Evolutionary conservation across 2,888 invertebrate genomes (phyloP).

Genomic region (Sminthurides aquaticus): DNA sequence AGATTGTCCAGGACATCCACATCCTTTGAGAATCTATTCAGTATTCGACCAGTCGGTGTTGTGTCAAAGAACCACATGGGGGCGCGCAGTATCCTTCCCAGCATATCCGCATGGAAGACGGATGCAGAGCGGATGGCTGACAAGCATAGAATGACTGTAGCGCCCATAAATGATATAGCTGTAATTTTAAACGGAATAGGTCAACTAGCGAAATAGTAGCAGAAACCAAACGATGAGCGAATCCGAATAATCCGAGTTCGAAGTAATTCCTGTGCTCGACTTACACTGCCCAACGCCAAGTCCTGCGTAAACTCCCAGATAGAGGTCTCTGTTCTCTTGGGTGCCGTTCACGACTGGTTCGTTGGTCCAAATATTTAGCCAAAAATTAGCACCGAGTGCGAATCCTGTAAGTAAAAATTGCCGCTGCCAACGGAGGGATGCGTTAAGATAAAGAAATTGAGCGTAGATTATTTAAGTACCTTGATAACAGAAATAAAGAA

Average conservation of each 20-base stretch:
- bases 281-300: constrained; percentile 83
- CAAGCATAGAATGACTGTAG: constrained; percentile 15
- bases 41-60: constrained; percentile 68
- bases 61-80: constrained; percentile 71
- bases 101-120: constrained; percentile 58
- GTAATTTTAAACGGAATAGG: not conserved
- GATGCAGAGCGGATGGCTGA: constrained; percentile 54
- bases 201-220: not conserved
- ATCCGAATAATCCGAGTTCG: too few relatives aligned
- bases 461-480: constrained; percentile 6
- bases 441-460: not conserved
- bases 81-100: constrained; percentile 59
- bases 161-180: constrained; percentile 1
- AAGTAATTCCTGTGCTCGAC: too few relatives aligned
- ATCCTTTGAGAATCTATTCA: constrained; percentile 55
- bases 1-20: constrained; percentile 43
- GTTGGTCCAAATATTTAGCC: constrained; percentile 44
- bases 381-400: constrained; percentile 44
- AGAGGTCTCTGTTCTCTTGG: constrained; percentile 59
- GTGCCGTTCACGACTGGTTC: constrained; percentile 29
- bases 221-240: not conserved
- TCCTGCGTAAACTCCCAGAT: constrained; percentile 79
- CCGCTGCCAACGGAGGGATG: too few relatives aligned
- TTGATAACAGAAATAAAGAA: constrained; percentile 45
- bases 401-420: constrained; percentile 33